Base-by-base conservation (phyloP, 2,113 vertebrate genomes). In the Myotis davidii region DNA sequence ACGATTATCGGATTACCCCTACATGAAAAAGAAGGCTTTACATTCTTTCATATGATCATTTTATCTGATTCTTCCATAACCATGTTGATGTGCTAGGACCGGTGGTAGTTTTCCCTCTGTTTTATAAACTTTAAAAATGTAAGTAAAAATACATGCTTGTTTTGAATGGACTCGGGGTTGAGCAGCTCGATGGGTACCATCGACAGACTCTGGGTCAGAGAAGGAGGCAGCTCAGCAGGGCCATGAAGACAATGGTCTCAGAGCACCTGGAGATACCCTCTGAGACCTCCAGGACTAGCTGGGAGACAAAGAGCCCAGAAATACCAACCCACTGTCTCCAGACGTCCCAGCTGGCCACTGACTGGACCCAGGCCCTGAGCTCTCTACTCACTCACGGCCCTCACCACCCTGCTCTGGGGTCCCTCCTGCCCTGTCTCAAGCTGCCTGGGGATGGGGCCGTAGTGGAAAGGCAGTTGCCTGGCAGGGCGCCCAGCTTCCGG, bases 41-140 rank as follows among this genome's bases (percentile, higher is more conserved):
- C 20, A 34, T n/a, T 82, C 32, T 77, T 72, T 77, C 10, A 4
- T 69, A 37, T 0, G 13, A 83, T 48, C 52, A 34, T 90, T 73
- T 86, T 79, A 77, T 81, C 84, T 81, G 17, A 81, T 81, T 85
- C 50, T 87, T 92, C 70, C 52, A 72, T 74, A 86, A 56, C 32
- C 17, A 64, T 2, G 1, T 39, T 87, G 64, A 93, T 27, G 70
- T 11, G 4, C 10, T 32, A 84, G 34, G 11, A 65, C 14, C 69
- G 27, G 9, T 48, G 25, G 20, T 64, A 77, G 78, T 83, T 73
- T 65, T 1, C 20, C 27, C 4, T 25, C 29, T 7, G n/a, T 48
- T 89, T 64, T 34, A 69, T 32, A 88, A 83, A 82, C 39, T 65
- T 84, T 67, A 32, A 94, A 94, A 97, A 64, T 61, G 14, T 42